phyloP scores from a whole-genome alignment of 2,888 invertebrate species.

The Tachina grossa region DNA sequence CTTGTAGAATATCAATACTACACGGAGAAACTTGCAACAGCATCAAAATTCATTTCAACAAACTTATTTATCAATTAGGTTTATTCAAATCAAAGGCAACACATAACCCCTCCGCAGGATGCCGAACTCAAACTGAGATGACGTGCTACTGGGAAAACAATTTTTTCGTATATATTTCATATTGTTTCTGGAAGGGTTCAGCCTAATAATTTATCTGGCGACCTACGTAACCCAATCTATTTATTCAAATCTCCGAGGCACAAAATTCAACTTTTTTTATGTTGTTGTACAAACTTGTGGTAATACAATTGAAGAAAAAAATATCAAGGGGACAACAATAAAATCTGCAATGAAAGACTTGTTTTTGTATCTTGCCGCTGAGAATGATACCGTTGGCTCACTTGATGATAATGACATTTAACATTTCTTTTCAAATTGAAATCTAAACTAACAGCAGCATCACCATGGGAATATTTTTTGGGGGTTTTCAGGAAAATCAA shows the following conservation, averaged over 20 bases:
- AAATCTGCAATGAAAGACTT: constrained; percentile 13
- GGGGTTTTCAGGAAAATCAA: not conserved
- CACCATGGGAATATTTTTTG: constrained; percentile 11
- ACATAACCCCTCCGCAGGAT: too few species aligned
- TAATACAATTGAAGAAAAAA: constrained; percentile 47
- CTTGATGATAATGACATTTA: constrained; percentile 40
- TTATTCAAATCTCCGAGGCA: not conserved
- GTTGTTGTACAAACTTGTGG: not conserved
- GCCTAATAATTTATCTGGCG: not conserved
- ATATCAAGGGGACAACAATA: constrained; percentile 17
- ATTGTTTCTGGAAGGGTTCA: too few species aligned
- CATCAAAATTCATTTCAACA: too few species aligned
- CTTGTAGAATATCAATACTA: too few species aligned
- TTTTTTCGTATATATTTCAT: too few species aligned
- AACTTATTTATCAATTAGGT: too few species aligned
- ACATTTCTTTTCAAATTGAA: constrained; percentile 16
- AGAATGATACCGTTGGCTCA: not conserved
- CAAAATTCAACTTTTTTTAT: not conserved
- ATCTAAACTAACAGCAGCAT: constrained; percentile 17
- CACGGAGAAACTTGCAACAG: too few species aligned
- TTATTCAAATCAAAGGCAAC: too few species aligned
- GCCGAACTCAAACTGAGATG: too few species aligned
- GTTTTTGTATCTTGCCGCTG: not conserved
- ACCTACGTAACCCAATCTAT: not conserved
- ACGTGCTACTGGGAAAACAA: too few species aligned